A percentile compares a stretch with the other conserved stretches of the same genome.
These are phyloP conservation scores for Caenorhabditis sp. DNA, from an alignment of 2,888 invertebrate species.

Conservation along the genomic window DNA sequence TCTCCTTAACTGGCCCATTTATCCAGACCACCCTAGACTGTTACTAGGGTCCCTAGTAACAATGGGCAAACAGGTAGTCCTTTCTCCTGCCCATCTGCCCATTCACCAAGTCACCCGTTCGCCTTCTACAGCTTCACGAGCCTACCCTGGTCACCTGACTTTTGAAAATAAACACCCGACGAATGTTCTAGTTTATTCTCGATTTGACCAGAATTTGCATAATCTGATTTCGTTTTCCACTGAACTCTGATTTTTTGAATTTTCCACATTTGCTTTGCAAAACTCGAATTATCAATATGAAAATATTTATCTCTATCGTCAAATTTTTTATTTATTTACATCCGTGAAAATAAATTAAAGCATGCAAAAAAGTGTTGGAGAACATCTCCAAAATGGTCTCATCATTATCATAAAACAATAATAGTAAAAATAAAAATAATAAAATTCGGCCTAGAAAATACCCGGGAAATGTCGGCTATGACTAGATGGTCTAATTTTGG, in stretches of 20 bases:
- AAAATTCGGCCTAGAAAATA: not conserved
- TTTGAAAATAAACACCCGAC: too few relatives aligned
- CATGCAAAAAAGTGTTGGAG: not conserved
- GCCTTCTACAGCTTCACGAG: too few relatives aligned
- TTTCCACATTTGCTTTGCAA: not conserved
- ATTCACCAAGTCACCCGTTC: too few relatives aligned
- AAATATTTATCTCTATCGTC: not conserved
- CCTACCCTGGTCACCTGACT: too few relatives aligned
- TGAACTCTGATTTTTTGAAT: not conserved
- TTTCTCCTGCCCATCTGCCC: too few relatives aligned
- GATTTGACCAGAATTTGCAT: not conserved
- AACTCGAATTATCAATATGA: too few relatives aligned
- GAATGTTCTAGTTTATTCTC: not conserved
- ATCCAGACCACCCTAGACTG: too few relatives aligned
- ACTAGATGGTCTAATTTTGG: not conserved
- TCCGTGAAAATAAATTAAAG: conserved; percentile 1
- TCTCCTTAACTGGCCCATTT: too few relatives aligned
- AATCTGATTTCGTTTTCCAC: not conserved
- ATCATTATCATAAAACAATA: not conserved
- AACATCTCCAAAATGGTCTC: not conserved
- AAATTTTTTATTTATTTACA: not conserved
- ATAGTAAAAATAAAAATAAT: not conserved
- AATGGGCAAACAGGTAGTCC: too few relatives aligned
- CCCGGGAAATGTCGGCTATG: not conserved
- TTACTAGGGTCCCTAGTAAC: too few relatives aligned